Base-by-base conservation (phyloP, 2,888 invertebrate genomes). In the Drosophila subquinaria region DNA sequence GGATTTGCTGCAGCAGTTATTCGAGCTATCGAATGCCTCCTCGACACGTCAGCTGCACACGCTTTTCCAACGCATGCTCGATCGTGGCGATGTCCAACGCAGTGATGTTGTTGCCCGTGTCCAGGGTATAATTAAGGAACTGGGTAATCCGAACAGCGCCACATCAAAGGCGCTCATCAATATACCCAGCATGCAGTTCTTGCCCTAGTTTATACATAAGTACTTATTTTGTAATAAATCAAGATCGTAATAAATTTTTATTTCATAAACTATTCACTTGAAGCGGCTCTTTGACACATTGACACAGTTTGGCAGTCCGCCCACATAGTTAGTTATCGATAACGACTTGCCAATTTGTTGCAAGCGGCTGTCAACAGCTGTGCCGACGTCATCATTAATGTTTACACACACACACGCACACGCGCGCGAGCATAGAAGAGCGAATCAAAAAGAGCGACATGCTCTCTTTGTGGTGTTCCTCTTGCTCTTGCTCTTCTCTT, bases 131-230 rank as follows among this genome's bases (percentile, higher is more conserved):
- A 59, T 92, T 17, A 92, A 92, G 79, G 93, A 93, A 83, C 61
- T 91, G 63, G 91, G 81, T 3, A 85, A 92, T 77, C 91, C 91
- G 20, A 86, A 87, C 0, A 91, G 91, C 67, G 73, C 90, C 33
- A 92, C 92, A 15, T 86, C 90, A 4, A 91, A 87, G 69, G 89
- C 92, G 0, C 73, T 92, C 27, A 82, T 87, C 15, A 84, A 84
- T 68, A 90, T 92, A 77, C 92, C 92, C n/a, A 90, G 92, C 53
- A 88, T 92, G 87, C 84, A 88, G 70, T 92, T 92, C 83, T 74
- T 90, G 71, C 89, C 90, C 61, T 86, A 88, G 75, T 90, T 91
- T 72, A 63, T 17, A 17, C 17, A 17, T 69, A 76, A 67, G 52
- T 78, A 61, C 53, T 59, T 52, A 61, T 55, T 59, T 52, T 82